Percentiles rank a stretch among this genome's conserved stretches.
phyloP scores from a whole-genome alignment of 37 sponge, comb jelly and placozoan species.

The Chondrosia reniformis region DNA sequence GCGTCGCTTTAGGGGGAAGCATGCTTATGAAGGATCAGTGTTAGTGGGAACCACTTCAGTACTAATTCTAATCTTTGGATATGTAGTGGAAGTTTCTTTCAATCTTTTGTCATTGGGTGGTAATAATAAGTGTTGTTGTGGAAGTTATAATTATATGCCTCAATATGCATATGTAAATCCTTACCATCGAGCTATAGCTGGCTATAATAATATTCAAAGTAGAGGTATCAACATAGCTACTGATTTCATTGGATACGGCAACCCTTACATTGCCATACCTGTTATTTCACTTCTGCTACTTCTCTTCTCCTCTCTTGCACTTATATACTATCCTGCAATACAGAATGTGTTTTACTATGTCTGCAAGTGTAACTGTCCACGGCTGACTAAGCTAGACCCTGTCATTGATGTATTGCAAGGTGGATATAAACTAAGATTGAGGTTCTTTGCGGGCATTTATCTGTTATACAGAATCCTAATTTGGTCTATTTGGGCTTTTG shows the following conservation, averaged over 20 bases:
- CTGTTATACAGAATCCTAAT: not conserved
- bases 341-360: not conserved
- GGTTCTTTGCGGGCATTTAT: conserved; percentile 1
- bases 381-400: not conserved
- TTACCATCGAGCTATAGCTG: no score
- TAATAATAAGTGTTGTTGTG: not conserved
- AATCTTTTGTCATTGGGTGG: not conserved
- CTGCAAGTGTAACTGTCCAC: not conserved
- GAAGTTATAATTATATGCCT: not conserved
- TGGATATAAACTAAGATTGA: not conserved
- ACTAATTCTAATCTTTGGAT: not conserved
- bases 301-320: not conserved
- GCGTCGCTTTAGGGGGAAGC: conserved; percentile 7
- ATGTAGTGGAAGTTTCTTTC: not conserved
- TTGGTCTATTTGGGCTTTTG: not conserved
- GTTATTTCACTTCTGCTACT: not conserved
- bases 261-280: no score
- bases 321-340: conserved; percentile 7
- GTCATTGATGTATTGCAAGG: conserved; percentile 19
- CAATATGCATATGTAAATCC: not conserved
- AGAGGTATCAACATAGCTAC: no score
- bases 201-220: no score
- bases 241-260: no score
- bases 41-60: not conserved
- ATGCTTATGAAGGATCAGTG: not conserved